These are phyloP conservation scores for Parnassius apollo DNA, from an alignment of 2,888 invertebrate genomes.

Conservation along the genomic window DNA sequence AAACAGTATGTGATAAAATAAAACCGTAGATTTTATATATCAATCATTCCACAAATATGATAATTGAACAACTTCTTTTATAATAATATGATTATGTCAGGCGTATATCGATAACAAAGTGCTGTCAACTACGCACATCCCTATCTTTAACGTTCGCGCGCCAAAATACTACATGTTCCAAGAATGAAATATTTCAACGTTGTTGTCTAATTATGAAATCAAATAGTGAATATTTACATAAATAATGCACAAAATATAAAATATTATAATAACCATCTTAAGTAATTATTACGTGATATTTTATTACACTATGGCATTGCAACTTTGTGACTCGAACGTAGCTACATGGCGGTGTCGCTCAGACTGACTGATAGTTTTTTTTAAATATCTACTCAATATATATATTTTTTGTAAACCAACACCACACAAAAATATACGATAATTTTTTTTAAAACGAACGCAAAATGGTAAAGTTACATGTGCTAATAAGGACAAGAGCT, in stretches of 20 bases:
- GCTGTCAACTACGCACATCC: too few relatives aligned
- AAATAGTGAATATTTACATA: conserved; percentile 63
- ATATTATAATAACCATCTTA: conserved; percentile 63
- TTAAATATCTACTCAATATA: conserved; percentile 11
- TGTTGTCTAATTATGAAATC: conserved; percentile 36
- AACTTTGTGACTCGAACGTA: conserved; percentile 72
- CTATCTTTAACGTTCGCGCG: not conserved
- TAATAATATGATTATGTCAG: too few relatives aligned
- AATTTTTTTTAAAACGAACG: conserved; percentile 1
- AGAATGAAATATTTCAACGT: not conserved
- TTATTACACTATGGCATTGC: conserved; percentile 72
- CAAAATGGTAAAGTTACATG: not conserved
- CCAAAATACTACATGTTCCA: conserved; percentile 19
- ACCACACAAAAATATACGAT: conserved; percentile 14
- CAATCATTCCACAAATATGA: too few relatives aligned
- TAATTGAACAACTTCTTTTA: too few relatives aligned
- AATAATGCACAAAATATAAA: conserved; percentile 65
- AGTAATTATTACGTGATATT: conserved; percentile 61
- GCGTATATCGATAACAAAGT: too few relatives aligned
- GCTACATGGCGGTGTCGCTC: conserved; percentile 41
- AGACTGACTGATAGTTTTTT: conserved; percentile 13
- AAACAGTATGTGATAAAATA: too few relatives aligned
- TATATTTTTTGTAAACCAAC: not conserved
- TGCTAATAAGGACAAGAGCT: too few relatives aligned
- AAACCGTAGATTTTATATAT: too few relatives aligned